A percentile compares a stretch with the other conserved stretches of the same genome.
phyloP scores from a whole-genome alignment of 2,113 vertebrate genomes.

The Mustela nigripes region DNA sequence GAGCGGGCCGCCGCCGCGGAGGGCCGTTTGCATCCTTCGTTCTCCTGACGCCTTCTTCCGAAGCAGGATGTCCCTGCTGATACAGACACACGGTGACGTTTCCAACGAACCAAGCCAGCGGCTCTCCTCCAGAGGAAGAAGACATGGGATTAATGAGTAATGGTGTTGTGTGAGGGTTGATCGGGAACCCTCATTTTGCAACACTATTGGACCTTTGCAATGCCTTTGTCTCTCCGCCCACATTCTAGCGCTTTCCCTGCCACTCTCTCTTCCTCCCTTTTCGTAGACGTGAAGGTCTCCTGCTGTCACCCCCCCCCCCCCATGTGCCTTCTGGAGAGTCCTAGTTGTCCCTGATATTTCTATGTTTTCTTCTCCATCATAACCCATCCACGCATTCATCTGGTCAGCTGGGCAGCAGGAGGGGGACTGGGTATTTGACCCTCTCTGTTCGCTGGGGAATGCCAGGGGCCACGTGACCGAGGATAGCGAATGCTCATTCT shows the following conservation, averaged over 20 bases:
- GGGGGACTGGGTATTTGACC: accelerated
- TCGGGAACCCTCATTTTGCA: too few relatives aligned
- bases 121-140: neutral
- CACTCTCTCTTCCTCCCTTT: neutral
- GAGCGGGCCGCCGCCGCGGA: accelerated
- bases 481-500: accelerated
- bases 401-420: too few relatives aligned
- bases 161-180: accelerated
- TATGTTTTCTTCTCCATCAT: neutral
- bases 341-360: too few relatives aligned
- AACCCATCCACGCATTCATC: accelerated
- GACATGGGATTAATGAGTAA: accelerated
- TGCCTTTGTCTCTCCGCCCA: neutral
- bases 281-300: accelerated
- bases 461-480: accelerated
- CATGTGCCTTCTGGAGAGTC: neutral
- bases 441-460: neutral
- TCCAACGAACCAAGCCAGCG: accelerated
- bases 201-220: accelerated
- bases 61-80: too few relatives aligned
- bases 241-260: neutral
- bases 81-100: accelerated
- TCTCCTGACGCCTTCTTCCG: too few relatives aligned
- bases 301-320: neutral
- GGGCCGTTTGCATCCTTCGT: accelerated